These are phyloP conservation scores for Rhadina sibilatrix DNA, from an alignment of 2,113 vertebrate species.

Conservation along the genomic window DNA sequence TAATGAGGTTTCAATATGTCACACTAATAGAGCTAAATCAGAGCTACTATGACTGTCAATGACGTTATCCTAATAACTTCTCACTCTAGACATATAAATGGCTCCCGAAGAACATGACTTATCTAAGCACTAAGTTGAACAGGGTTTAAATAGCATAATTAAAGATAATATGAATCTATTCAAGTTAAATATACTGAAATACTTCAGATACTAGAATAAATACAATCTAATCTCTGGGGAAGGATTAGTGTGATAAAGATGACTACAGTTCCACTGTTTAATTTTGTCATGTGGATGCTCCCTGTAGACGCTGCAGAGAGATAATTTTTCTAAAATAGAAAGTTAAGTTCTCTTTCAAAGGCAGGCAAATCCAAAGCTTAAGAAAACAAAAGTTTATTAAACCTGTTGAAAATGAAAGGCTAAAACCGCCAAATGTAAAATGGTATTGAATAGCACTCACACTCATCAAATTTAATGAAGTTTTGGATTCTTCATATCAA, in stretches of 20 bases:
- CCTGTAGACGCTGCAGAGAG: constrained; percentile 21
- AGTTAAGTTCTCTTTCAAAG: constrained; percentile 32
- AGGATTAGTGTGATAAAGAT: constrained; percentile 51
- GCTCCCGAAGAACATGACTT: constrained; percentile 24
- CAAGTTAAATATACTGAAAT: constrained; percentile 51
- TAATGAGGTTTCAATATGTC: constrained; percentile 48
- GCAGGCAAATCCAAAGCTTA: constrained; percentile 52
- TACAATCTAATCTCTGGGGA: constrained; percentile 48
- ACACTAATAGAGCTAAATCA: constrained; percentile 10
- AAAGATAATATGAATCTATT: constrained; percentile 48
- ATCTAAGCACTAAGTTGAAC: constrained; percentile 20
- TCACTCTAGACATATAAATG: constrained; percentile 26
- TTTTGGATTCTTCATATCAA: constrained; percentile 10
- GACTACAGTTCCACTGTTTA: constrained; percentile 27
- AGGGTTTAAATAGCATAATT: constrained; percentile 53
- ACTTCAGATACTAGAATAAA: constrained; percentile 50
- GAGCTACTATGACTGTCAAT: neutral
- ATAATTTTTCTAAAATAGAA: constrained; percentile 60
- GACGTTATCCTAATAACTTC: constrained; percentile 33
- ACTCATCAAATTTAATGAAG: constrained; percentile 32
- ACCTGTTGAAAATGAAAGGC: constrained; percentile 18
- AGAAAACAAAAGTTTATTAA: constrained; percentile 46
- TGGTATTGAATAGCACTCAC: constrained; percentile 35
- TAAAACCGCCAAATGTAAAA: constrained; percentile 39
- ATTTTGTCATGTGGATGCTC: constrained; percentile 47